These are phyloP conservation scores for Cyprinodon tularosa DNA, from an alignment of 2,113 vertebrate species.

Conservation along the genomic window DNA sequence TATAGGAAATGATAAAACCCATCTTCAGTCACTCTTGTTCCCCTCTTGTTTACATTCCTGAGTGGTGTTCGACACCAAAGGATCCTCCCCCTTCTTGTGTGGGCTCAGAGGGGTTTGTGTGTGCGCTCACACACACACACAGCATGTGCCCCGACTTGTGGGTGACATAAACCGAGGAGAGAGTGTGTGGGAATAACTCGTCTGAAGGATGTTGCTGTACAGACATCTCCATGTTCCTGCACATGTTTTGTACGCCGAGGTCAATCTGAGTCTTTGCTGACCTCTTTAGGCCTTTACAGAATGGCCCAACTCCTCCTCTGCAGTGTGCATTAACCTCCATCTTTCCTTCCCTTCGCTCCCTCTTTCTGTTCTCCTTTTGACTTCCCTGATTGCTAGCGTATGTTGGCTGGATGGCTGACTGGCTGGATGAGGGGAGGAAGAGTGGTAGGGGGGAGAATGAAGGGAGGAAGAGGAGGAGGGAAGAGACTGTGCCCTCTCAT, in stretches of 20 bases:
- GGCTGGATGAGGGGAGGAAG: conserved; percentile 22
- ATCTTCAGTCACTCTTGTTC: conserved; percentile 35
- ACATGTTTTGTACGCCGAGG: conserved; percentile 30
- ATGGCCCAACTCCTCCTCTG: conserved; percentile 15
- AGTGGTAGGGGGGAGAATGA: not conserved
- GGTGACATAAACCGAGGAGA: conserved; percentile 65
- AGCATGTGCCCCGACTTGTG: conserved; percentile 66
- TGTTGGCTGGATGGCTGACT: conserved; percentile 68
- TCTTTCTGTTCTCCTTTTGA: conserved; percentile 61
- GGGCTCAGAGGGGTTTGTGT: conserved; percentile 54
- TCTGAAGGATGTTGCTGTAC: conserved; percentile 16
- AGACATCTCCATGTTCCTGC: conserved; percentile 13
- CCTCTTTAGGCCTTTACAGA: conserved; percentile 33
- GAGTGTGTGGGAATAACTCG: conserved; percentile 27
- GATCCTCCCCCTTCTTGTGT: conserved; percentile 79
- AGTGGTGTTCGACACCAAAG: conserved; percentile 68
- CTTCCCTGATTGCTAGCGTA: conserved; percentile 74
- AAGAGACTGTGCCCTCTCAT: conserved; percentile 78
- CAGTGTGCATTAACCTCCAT: conserved; percentile 44
- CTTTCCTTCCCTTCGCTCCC: conserved; percentile 31
- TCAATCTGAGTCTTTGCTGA: conserved; percentile 13
- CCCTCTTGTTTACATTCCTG: conserved; percentile 80
- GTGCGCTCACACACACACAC: not conserved
- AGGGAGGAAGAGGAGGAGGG: conserved; percentile 63
- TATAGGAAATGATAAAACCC: conserved; percentile 17